These are phyloP conservation scores for Chaenodraco wilsoni DNA, from an alignment of 2,797 vertebrate species.

Conservation along the genomic window DNA sequence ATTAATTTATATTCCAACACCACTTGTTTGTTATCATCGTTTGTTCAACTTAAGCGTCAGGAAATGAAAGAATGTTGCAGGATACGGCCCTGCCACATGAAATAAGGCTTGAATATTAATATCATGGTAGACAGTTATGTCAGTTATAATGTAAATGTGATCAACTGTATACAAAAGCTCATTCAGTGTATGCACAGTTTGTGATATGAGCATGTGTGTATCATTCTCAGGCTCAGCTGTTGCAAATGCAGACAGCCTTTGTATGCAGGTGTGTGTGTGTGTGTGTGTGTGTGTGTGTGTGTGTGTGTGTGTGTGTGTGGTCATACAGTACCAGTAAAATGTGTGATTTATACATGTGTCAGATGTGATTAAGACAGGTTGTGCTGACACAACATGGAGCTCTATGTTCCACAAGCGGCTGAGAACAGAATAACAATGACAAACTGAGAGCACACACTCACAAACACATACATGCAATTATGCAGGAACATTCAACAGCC, in stretches of 20 bases:
- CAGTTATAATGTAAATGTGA: background rate
- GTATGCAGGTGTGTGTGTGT: background rate
- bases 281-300: background rate
- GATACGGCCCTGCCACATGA: background rate
- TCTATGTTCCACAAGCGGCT: constrained; percentile 38
- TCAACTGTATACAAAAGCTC: background rate
- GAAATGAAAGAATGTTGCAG: background rate
- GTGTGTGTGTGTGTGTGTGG: background rate
- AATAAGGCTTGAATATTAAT: background rate
- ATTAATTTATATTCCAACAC: background rate
- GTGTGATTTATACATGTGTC: constrained; percentile 40
- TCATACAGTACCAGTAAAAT: constrained; percentile 4
- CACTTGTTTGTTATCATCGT: background rate
- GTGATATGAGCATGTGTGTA: background rate
- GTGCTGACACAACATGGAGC: constrained; percentile 24
- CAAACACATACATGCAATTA: background rate
- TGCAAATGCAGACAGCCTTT: constrained; percentile 1
- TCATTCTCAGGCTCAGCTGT: background rate
- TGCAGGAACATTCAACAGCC: background rate
- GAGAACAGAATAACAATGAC: constrained; percentile 34
- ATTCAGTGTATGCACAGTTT: background rate
- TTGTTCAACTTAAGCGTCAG: background rate
- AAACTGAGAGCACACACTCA: constrained; percentile 8
- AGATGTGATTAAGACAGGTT: constrained; percentile 34
- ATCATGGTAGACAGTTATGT: background rate